Base-by-base conservation (phyloP, 2,797 vertebrate species). In the Euthynnus affinis region DNA sequence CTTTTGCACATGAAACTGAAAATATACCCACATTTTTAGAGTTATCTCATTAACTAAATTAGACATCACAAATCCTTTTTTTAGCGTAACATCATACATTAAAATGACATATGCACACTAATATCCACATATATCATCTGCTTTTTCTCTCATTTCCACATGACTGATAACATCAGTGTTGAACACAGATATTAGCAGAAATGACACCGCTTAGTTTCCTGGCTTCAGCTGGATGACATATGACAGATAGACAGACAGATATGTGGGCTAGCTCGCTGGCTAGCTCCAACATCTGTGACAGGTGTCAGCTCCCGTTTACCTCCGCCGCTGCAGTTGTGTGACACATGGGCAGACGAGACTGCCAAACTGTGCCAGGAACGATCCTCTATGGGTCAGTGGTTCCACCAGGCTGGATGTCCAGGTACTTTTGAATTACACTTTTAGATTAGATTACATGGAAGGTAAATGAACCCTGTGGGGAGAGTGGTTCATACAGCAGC, bases 271-370 rank as follows among this genome's bases (percentile, higher is more conserved):
- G 71, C 78, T 89, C 59, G 52, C 79, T 90, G 90, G 86, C 81
- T 77, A 66, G 76, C 86, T 83, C 64, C 84, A 84, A 73, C 87
- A 84, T 91, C 81, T 88, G 83, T 92, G 91, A 92, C 93, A 93
- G 92, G 90, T 93, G 91, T 93, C 92, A 83, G 85, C 82, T 91
- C 74, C 78, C 74, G 81, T 93, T 93, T 92, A 85, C 87, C 82
- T 88, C 81, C 60, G 66, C 65, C 10, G 57, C 60, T 61, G 76
- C 9, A 17, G 68, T 76, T 42, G 62, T 8, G 76, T 79, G 80
- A 88, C 85, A 86, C 85, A 68, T 3, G 66, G 80, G 66, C 57
- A 56, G 84, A 81, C 46, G 2, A 69, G 25, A 70, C 73, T 83
- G 86, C 85, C 81, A 82, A 80, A 60, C 78, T 89, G 87, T 29